Conservation (phyloP, 2,113 vertebrate genomes). For the Calyptommatus sinebrachiatus region DNA sequence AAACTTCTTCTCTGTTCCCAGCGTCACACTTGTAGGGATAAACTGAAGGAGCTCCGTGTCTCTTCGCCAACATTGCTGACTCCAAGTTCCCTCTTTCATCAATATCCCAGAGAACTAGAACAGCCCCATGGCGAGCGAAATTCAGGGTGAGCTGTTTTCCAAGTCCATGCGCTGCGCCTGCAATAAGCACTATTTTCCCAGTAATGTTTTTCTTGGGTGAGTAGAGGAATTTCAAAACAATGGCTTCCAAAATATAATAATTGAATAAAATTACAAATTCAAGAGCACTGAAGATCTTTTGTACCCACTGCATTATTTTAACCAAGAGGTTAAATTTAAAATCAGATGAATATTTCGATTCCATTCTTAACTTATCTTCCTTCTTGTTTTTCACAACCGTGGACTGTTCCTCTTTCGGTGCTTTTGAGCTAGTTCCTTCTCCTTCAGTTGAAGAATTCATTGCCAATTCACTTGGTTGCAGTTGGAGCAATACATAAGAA, state of each 20-base stretch:
- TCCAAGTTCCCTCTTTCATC: slow-evolving; percentile 81
- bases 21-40: slow-evolving; percentile 82
- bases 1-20: slow-evolving; percentile 78
- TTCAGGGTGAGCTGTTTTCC: slow-evolving; percentile 79
- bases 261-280: slow-evolving; percentile 64
- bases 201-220: slow-evolving; percentile 60
- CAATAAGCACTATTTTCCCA: slow-evolving; percentile 69
- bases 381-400: too few species aligned
- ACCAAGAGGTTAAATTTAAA: too few species aligned
- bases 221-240: slow-evolving; percentile 60
- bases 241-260: slow-evolving; percentile 71
- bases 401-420: too few species aligned
- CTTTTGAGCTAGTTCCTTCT: too few species aligned
- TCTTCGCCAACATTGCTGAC: slow-evolving; percentile 66
- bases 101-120: slow-evolving; percentile 87
- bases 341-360: neutral
- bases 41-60: slow-evolving; percentile 63
- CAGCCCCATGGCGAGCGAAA: slow-evolving; percentile 73
- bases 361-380: too few species aligned
- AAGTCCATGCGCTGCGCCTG: slow-evolving; percentile 70
- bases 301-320: slow-evolving; percentile 65
- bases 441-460: too few species aligned
- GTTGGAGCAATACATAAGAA: too few species aligned
- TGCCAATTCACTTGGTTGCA: too few species aligned
- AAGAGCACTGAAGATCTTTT: slow-evolving; percentile 70